phyloP scores from a whole-genome alignment of 1,140 invertebrate species.

The Bicyclus anynana region DNA sequence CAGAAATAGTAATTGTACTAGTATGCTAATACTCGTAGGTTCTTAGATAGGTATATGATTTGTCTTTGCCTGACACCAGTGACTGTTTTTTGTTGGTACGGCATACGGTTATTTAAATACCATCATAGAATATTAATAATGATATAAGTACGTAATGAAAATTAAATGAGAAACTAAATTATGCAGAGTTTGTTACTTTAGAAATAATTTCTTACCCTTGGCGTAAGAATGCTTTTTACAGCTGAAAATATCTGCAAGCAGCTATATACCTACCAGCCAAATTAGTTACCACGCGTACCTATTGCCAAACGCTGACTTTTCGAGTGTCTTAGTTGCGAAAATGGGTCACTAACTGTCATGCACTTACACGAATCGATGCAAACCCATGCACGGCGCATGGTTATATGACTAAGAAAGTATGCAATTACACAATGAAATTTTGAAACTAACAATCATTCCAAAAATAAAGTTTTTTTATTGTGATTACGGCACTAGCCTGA shows the following conservation, averaged over 20 bases:
- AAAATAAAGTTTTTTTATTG: background rate
- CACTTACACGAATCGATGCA: conserved; percentile 56
- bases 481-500: background rate
- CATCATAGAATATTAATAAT: too few relatives aligned
- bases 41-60: too few relatives aligned
- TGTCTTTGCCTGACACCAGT: too few relatives aligned
- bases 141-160: too few relatives aligned
- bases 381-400: conserved; percentile 19
- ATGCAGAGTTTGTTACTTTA: conserved; percentile 1
- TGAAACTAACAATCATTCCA: background rate
- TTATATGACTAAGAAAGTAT: background rate
- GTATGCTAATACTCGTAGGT: too few relatives aligned
- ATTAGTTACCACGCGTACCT: conserved; percentile 53
- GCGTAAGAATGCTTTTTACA: background rate
- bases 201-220: too few relatives aligned
- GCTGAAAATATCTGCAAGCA: conserved; percentile 50
- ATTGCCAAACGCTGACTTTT: conserved; percentile 58
- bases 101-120: too few relatives aligned
- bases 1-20: too few relatives aligned
- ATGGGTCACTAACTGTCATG: conserved; percentile 66
- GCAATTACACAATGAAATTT: conserved; percentile 1
- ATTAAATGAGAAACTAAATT: too few relatives aligned
- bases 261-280: conserved; percentile 35
- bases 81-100: too few relatives aligned
- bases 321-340: conserved; percentile 61